phyloP scores from a whole-genome alignment of 2,888 invertebrate species.

The Erebia aethiops region DNA sequence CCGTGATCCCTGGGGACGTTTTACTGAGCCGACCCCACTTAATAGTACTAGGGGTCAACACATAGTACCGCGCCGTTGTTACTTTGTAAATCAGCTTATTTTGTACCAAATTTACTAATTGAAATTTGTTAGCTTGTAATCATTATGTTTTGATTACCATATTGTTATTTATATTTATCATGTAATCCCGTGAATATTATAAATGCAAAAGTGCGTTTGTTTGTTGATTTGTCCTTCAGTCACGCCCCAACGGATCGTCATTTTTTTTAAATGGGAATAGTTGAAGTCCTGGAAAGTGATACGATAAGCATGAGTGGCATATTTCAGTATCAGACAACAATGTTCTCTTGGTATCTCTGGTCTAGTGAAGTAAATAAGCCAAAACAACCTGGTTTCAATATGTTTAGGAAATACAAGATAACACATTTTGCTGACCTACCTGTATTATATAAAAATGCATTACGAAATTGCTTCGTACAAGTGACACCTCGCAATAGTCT shows the following conservation, averaged over 20 bases:
- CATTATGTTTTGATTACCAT: not conserved
- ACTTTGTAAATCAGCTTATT: conserved; percentile 17
- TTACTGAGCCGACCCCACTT: conserved; percentile 72
- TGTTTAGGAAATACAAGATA: not conserved
- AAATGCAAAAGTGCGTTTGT: too few species aligned
- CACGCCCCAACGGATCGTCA: too few species aligned
- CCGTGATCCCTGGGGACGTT: conserved; percentile 69
- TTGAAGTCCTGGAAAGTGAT: too few species aligned
- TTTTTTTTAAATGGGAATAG: too few species aligned
- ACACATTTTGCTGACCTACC: conserved; percentile 33
- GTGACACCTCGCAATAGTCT: conserved; percentile 53
- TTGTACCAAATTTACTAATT: conserved; percentile 17
- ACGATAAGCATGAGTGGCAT: too few species aligned
- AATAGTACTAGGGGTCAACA: conserved; percentile 52
- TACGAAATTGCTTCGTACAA: conserved; percentile 68
- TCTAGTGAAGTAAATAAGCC: too few species aligned
- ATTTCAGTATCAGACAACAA: too few species aligned
- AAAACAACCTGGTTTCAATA: not conserved
- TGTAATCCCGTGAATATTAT: too few species aligned
- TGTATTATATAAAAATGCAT: conserved; percentile 57
- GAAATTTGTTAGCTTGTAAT: not conserved
- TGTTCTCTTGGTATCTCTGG: too few species aligned
- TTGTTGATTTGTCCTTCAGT: too few species aligned
- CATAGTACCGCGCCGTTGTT: conserved; percentile 5
- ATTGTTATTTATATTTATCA: too few species aligned